Evolutionary conservation across 2,113 vertebrate genomes (phyloP).

Genomic region (Strigops habroptila): DNA sequence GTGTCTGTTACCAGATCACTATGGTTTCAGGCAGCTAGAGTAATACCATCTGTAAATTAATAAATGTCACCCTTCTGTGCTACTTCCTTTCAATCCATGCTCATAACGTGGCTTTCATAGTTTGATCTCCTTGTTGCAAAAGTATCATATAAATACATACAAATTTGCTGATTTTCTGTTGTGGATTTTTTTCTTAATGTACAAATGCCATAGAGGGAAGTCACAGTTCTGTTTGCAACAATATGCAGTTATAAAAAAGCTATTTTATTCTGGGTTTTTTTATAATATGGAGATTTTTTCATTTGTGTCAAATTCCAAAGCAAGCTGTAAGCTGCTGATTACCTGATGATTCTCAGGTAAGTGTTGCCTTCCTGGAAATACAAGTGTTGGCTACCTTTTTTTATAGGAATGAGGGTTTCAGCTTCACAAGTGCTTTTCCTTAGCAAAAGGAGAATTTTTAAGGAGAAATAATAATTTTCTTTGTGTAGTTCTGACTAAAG

Average conservation of each 20-base stretch:
- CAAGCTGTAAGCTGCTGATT: background rate
- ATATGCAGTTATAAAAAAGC: background rate
- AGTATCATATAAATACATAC: constrained; percentile 10
- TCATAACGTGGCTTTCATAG: background rate
- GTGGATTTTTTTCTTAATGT: background rate
- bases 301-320: background rate
- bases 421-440: background rate
- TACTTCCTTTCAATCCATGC: constrained; percentile 50
- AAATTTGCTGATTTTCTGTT: background rate
- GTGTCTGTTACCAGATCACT: constrained; percentile 64
- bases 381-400: background rate
- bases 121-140: constrained; percentile 30
- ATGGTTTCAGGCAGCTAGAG: constrained; percentile 64
- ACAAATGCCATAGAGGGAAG: background rate
- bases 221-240: background rate
- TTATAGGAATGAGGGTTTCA: background rate
- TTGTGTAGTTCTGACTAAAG: background rate
- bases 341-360: background rate
- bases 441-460: background rate
- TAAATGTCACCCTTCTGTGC: constrained; percentile 65
- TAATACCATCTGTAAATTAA: constrained; percentile 74
- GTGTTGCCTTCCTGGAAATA: background rate
- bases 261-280: background rate
- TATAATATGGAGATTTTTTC: background rate
- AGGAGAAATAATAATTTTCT: background rate